phyloP scores from a whole-genome alignment of 2,113 vertebrate species.

The Bufo bufo region DNA sequence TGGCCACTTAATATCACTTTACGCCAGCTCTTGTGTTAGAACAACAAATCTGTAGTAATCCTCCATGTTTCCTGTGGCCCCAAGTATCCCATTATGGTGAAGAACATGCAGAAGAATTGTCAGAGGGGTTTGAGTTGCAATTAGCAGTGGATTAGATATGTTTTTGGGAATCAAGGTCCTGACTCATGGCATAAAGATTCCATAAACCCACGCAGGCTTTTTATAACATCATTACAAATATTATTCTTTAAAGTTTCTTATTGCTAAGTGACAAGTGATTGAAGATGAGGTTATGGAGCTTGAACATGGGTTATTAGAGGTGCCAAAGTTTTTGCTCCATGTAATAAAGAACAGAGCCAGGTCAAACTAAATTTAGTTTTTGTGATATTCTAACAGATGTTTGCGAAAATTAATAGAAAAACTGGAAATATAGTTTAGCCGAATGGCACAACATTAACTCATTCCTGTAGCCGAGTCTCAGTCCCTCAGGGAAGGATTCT shows the following conservation, averaged over 20 bases:
- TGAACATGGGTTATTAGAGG: slow-evolving; percentile 12
- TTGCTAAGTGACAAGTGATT: slow-evolving; percentile 57
- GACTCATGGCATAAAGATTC: slow-evolving; percentile 53
- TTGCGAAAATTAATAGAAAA: not conserved
- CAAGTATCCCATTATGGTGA: slow-evolving; percentile 14
- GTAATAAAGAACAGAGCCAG: slow-evolving; percentile 40
- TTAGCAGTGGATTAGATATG: slow-evolving; percentile 39
- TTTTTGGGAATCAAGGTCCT: slow-evolving; percentile 49
- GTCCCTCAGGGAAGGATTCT: not conserved
- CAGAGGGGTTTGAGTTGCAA: slow-evolving; percentile 19
- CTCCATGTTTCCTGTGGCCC: not conserved
- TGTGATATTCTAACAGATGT: slow-evolving; percentile 43
- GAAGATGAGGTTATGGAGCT: slow-evolving; percentile 34
- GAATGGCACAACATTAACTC: not conserved
- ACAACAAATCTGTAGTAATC: not conserved
- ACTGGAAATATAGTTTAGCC: not conserved
- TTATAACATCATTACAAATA: slow-evolving; percentile 53
- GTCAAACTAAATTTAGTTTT: slow-evolving; percentile 24
- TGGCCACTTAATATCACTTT: not conserved
- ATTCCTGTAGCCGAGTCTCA: not conserved
- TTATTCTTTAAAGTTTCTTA: slow-evolving; percentile 44
- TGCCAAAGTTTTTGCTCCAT: slow-evolving; percentile 20
- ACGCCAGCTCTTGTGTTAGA: not conserved
- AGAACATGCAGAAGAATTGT: slow-evolving; percentile 18
- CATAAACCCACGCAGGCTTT: slow-evolving; percentile 53